Base-by-base conservation (phyloP, 2,888 invertebrate genomes). In the Argyresthia albistria region DNA sequence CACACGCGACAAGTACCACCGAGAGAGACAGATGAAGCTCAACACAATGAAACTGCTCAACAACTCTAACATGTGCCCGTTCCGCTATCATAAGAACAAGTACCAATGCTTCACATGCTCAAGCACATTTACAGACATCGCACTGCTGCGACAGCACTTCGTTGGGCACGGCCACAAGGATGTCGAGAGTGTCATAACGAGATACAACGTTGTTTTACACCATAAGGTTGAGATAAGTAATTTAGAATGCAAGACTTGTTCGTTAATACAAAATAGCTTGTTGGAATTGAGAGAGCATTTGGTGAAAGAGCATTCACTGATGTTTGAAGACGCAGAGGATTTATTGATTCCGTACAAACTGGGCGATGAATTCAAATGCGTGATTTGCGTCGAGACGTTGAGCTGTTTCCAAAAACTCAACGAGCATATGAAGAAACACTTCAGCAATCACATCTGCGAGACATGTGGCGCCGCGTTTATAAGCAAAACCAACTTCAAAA, bases 21-120 rank as follows among this genome's bases (percentile, higher is more conserved):
- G 62, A 16, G 77, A 73, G 0, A 74, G 76, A 0, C 58, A 78
- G 11, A 54, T 81, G 0, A 57, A 84, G 15, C 72, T 77, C 14
- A 80, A 79, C 56, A 77, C 86, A 0, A 53, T 86, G 1, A 93
- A 93, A 70, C 91, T 87, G 0, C 62, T 87, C 0, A 67, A 66
- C 0, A 73, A 80, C 54, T 83, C 83, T 0, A 80, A 77, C 0
- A 63, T 80, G 35, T 74, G 79, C 51, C 73, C 79, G 0, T 87
- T 87, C 43, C 83, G 83, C 57, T 86, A 79, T 79, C 73, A 83
- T 55, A 80, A 76, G 36, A 82, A 84, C 43, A 57, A 76, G 4
- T 87, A 80, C 52, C 57, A 75, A 3, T 86, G 86, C 46, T 83
- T 80, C 51, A 76, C 78, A 52, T 87, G 86, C 57, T 76, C 73